Percentiles rank a stretch among this genome's conserved stretches.
These are phyloP conservation scores for Perca flavescens DNA, from an alignment of 2,113 vertebrate species.

Conservation along the genomic window DNA sequence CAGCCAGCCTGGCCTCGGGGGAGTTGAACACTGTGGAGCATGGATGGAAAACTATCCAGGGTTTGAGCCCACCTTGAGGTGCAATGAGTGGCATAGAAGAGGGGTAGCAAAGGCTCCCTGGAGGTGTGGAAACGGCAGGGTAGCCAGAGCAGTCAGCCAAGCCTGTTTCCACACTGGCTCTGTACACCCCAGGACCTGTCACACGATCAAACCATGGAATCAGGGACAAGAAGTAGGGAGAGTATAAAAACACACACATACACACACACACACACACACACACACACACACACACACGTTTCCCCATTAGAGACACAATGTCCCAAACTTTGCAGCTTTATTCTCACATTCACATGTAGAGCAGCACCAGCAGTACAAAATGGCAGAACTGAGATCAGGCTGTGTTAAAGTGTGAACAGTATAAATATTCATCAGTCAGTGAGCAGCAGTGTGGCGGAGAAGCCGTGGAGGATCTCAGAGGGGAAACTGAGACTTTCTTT, in stretches of 20 bases:
- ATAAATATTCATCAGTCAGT: conserved; percentile 79
- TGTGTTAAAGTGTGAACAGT: conserved; percentile 66
- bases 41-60: conserved; percentile 73
- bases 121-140: conserved; percentile 51
- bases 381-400: conserved; percentile 57
- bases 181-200: conserved; percentile 51
- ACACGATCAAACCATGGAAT: conserved; percentile 66
- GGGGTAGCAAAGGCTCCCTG: conserved; percentile 54
- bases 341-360: conserved; percentile 46
- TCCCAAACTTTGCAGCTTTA: conserved; percentile 42
- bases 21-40: conserved; percentile 53
- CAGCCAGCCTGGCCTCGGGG: conserved; percentile 54
- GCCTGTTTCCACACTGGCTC: conserved; percentile 69
- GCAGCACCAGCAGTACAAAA: conserved; percentile 51
- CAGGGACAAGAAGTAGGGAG: conserved; percentile 58
- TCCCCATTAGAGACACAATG: conserved; percentile 40
- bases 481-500: conserved; percentile 46
- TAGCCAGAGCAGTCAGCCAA: conserved; percentile 70
- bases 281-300: conserved; percentile 23
- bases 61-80: conserved; percentile 77
- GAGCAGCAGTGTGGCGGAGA: conserved; percentile 51
- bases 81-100: conserved; percentile 53
- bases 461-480: conserved; percentile 56
- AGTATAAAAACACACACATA: conserved; percentile 11
- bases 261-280: background rate